Conservation (phyloP, 2,888 invertebrate genomes). For the Uloborus plumipes region DNA sequence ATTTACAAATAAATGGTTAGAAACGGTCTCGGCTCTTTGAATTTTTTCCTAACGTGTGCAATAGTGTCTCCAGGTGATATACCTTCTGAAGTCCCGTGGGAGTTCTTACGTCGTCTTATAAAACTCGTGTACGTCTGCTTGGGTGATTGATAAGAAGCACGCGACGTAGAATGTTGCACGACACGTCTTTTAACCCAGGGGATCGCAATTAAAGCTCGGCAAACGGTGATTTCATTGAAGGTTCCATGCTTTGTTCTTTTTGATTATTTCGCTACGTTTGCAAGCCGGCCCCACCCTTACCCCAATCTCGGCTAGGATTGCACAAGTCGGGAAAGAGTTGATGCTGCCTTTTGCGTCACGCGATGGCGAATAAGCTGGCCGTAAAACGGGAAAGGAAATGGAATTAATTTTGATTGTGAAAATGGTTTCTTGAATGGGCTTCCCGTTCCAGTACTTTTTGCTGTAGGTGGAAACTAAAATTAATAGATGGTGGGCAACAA, state of each 20-base stretch:
- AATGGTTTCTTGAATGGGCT: too few relatives aligned
- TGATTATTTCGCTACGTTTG: constrained; percentile 2
- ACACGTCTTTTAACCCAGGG: constrained; percentile 31
- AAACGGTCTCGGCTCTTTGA: too few relatives aligned
- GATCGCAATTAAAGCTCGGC: constrained; percentile 47
- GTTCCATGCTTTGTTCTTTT: not conserved
- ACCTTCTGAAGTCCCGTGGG: constrained; percentile 19
- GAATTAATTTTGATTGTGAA: too few relatives aligned
- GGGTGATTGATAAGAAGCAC: constrained; percentile 50
- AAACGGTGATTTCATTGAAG: not conserved
- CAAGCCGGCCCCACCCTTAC: constrained; percentile 1
- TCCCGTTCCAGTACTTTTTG: too few relatives aligned
- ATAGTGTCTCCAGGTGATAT: too few relatives aligned
- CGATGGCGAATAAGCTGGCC: not conserved
- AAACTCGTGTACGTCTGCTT: constrained; percentile 3
- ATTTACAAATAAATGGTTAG: too few relatives aligned
- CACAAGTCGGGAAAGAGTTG: not conserved
- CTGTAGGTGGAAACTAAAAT: too few relatives aligned
- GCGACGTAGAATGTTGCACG: constrained; percentile 30
- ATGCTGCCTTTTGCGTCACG: not conserved
- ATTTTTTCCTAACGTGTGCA: too few relatives aligned
- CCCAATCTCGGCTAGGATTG: not conserved
- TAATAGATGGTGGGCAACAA: too few relatives aligned
- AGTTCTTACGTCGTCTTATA: constrained; percentile 10
- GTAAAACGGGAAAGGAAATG: too few relatives aligned